A percentile compares a stretch with the other conserved stretches of the same genome.
These are phyloP conservation scores for Babyrousa celebensis DNA, from an alignment of 2,797 vertebrate genomes.

Conservation along the genomic window DNA sequence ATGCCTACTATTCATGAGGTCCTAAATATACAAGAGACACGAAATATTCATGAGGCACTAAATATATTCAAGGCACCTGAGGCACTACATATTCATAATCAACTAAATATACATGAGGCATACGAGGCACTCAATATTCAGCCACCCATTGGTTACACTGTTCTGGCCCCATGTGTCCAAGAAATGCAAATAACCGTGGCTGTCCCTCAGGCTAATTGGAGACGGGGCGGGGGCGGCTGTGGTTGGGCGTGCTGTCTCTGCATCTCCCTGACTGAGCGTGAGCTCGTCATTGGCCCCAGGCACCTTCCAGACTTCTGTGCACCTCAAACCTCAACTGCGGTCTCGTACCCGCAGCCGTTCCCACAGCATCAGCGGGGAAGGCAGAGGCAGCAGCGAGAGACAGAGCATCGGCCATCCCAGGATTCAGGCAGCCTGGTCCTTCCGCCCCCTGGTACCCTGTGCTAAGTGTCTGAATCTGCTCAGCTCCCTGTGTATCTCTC, in stretches of 20 bases:
- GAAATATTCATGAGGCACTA: slow-evolving; percentile 71
- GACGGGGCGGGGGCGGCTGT: not conserved
- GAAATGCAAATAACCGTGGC: slow-evolving; percentile 51
- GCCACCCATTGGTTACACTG: slow-evolving; percentile 58
- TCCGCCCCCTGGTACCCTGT: not conserved
- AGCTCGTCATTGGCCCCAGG: not conserved
- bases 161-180: slow-evolving; percentile 68
- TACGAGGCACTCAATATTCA: slow-evolving; percentile 54
- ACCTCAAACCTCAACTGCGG: slow-evolving; percentile 39
- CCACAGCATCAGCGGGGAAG: not conserved
- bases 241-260: not conserved
- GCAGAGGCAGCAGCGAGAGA: not conserved
- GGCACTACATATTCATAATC: slow-evolving; percentile 77
- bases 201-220: slow-evolving; percentile 57
- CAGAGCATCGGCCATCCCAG: not conserved
- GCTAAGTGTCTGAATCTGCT: not conserved
- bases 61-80: slow-evolving; percentile 79
- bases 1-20: slow-evolving; percentile 61
- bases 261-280: not conserved
- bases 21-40: slow-evolving; percentile 73
- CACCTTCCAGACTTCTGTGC: slow-evolving; percentile 23
- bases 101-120: slow-evolving; percentile 78
- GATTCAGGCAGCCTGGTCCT: not conserved
- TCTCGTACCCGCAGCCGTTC: not conserved
- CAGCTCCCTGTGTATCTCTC: not conserved